Evolutionary conservation across 1,140 invertebrate genomes (phyloP), one percentile per base, ranked within the genome.

Genomic region (Camponotus floridanus): DNA sequence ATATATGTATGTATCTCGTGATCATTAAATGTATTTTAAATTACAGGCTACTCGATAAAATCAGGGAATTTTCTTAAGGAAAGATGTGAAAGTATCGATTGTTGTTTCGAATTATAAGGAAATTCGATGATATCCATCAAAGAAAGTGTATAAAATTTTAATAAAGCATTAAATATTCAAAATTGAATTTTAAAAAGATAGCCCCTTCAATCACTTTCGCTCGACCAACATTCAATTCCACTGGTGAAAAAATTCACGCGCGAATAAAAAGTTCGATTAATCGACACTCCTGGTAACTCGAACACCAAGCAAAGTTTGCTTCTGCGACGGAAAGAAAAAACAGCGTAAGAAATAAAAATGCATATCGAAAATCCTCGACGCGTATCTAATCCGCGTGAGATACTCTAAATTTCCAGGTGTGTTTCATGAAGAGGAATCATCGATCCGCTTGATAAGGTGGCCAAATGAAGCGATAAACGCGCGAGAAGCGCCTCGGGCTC

Each of bases 381-480:
- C 26, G 59, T 57, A 13, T 42, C 39, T 31, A 13, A 45, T 42
- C 55, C 8, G 18, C 3, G 5, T 26, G 18, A 78, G 45, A 57
- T 42, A 31, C n/a, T 21, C 13, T 8, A 39, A 68, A 80, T 42
- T 5, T 18, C 7, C 26, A 15, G 45, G 15, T 21, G 15, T 0
- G 74, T 76, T 62, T 51, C 62, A 3, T 21, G 21, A 15, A 6
- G 36, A 6, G 15, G 15, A 62, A 61, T 83, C 68, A 73, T 83
- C 79, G n/a, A 83, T 83, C n/a, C 26, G 11, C 4, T 15, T 39
- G 13, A 26, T 26, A 26, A 11, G 42, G 26, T 21, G 67, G 55
- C 7, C 67, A 36, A 83, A 83, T 83, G 68, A 83, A 83, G 79
- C 55, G 55, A 36, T 83, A 83, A 83, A 74, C 26, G 55, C 31